These are phyloP conservation scores for Arrhamphus sclerolepis DNA, from an alignment of 2,797 vertebrate species.

Conservation along the genomic window DNA sequence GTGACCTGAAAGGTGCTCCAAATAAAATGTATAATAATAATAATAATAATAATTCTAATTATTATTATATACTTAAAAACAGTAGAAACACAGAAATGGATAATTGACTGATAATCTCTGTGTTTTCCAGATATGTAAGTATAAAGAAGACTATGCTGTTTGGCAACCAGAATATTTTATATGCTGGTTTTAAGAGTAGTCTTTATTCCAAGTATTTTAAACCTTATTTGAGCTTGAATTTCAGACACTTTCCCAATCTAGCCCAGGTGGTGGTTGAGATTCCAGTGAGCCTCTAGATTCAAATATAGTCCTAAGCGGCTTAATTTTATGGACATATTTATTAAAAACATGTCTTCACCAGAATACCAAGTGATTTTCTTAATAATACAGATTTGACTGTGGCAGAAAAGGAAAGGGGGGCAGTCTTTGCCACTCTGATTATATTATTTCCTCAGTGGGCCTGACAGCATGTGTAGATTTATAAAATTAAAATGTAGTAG, in stretches of 20 bases:
- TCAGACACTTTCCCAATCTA: conserved; percentile 16
- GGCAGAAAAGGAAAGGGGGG: conserved; percentile 3
- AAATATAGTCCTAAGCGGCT: conserved; percentile 17
- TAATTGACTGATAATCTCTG: no score
- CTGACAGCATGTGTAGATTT: background rate
- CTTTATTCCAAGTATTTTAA: conserved; percentile 1
- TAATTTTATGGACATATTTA: conserved; percentile 26
- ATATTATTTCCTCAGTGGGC: conserved; percentile 16
- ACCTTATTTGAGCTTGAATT: conserved; percentile 12
- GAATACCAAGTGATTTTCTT: conserved; percentile 26
- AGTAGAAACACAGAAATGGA: no score
- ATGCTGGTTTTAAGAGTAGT: conserved; percentile 6
- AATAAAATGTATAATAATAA: no score
- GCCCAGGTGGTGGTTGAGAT: conserved; percentile 19
- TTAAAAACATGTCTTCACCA: conserved; percentile 28
- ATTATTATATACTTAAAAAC: no score
- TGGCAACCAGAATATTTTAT: conserved; percentile 9
- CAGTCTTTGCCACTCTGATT: conserved; percentile 23
- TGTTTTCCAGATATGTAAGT: no score
- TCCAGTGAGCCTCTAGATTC: conserved; percentile 28
- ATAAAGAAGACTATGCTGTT: background rate
- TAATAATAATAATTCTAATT: no score
- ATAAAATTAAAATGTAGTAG: conserved; percentile 1
- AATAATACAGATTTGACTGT: conserved; percentile 9
- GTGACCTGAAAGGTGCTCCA: no score